Evolutionary conservation across 2,797 vertebrate species (phyloP).

Genomic region (Mionectes olivaceus): DNA sequence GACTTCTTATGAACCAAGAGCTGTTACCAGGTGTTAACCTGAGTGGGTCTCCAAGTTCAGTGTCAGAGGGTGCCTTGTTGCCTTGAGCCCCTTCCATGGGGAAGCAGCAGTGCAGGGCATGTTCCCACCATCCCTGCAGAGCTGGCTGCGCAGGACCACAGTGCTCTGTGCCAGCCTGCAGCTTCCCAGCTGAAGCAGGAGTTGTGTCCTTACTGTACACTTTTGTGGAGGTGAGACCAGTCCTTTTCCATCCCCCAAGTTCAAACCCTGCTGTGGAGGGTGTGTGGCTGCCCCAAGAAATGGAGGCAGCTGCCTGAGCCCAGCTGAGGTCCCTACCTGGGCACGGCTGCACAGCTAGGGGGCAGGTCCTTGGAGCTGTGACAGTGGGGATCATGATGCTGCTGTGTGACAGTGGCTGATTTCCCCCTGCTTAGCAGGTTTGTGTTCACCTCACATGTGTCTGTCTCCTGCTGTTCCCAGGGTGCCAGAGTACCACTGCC

Average conservation of each 20-base stretch:
- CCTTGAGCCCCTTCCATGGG: background rate
- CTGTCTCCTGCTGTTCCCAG: constrained; percentile 63
- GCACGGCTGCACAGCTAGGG: background rate
- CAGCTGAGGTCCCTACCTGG: background rate
- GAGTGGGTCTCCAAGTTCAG: background rate
- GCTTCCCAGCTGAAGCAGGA: background rate
- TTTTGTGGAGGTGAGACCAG: background rate
- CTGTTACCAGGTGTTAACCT: background rate
- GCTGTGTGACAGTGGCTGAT: background rate
- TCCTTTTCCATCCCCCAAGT: background rate
- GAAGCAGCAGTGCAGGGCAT: rapidly evolving
- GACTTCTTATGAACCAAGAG: background rate
- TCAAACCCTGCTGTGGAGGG: background rate
- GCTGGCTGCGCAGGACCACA: background rate
- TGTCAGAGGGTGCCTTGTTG: rapidly evolving
- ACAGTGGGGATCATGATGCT: rapidly evolving
- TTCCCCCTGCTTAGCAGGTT: background rate
- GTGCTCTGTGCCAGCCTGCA: background rate
- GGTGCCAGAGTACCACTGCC: constrained; percentile 84
- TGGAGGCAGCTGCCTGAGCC: background rate
- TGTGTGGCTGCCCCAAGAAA: background rate
- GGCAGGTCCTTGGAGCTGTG: background rate
- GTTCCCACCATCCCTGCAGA: background rate
- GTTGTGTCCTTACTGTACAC: background rate
- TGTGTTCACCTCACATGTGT: background rate